Conservation (phyloP, 2,113 vertebrate genomes). For the Sylvia atricapilla region DNA sequence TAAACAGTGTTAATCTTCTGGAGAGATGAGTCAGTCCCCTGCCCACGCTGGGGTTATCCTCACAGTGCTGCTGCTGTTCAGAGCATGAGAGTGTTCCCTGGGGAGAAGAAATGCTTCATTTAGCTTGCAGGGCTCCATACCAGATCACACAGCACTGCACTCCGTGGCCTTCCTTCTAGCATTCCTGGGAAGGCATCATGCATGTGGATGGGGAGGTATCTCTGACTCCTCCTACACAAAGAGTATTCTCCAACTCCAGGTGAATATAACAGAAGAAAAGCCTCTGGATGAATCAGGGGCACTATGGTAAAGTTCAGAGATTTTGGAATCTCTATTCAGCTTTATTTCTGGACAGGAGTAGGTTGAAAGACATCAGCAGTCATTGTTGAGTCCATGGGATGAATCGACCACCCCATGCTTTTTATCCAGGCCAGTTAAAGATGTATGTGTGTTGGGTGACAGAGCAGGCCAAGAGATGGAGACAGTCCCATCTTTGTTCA, state of each 20-base stretch:
- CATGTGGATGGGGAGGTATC: neutral
- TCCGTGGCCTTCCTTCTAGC: neutral
- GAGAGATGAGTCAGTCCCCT: constrained; percentile 53
- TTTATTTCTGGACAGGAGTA: neutral
- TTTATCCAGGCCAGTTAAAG: neutral
- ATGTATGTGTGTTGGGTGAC: neutral
- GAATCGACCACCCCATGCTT: neutral
- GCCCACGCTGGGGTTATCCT: constrained; percentile 36
- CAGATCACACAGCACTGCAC: neutral
- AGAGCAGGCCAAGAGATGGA: neutral
- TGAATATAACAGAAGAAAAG: neutral
- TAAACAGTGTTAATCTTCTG: constrained; percentile 56
- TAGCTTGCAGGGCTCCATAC: neutral
- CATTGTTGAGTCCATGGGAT: neutral
- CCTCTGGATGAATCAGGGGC: neutral
- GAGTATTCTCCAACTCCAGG: neutral
- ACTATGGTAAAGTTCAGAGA: neutral
- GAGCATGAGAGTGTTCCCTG: neutral
- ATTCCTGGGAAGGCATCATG: neutral
- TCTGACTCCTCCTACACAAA: neutral
- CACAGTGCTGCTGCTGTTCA: constrained; percentile 12
- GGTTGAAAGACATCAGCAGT: neutral
- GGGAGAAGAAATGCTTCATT: neutral
- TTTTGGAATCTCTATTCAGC: neutral
- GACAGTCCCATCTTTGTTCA: neutral